Base-by-base conservation (phyloP, 1,140 invertebrate species). In the Stenopsyche tienmushanensis region DNA sequence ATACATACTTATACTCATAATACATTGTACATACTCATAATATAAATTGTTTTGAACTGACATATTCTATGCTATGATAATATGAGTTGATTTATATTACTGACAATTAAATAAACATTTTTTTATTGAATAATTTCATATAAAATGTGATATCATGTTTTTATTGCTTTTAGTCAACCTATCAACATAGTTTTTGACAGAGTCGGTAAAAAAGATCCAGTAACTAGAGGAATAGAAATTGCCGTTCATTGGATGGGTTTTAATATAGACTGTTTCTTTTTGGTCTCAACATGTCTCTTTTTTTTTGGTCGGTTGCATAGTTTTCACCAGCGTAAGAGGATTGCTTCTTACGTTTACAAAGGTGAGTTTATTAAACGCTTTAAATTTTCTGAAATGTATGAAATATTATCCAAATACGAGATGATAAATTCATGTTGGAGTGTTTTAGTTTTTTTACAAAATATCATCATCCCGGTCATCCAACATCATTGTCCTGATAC, bases 241-340 rank as follows among this genome's bases (percentile, higher is more conserved):
- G 92, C 93, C 5, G 94, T 99, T 0, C 91, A 97, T 74, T 98
- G 96, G 89, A 90, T 99, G 72, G 96, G 96, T 24, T 89, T 98
- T 71, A 87, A 96, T 72, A 94, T 99, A 72, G 96, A 99, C n/a
- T 81, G 93, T 99, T 44, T 88, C 88, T 39, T 99, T 99, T 81
- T 99, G 97, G 97, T 98, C 96, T 1, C 98, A 99, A 76, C 95
- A 99, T 73, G 90, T 99, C 55, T 99, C 97, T 0, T 99, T 99
- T 81, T 88, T 95, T 71, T 82, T 99, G 0, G 89, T 99, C 15
- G 98, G 98, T 3, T 97, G 97, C 71, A 99, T 99, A 69, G 97
- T 98, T 5, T 87, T 99, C 1, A 99, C 98, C 15, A 99, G 97
- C 1, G 98, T 99, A 59, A 80, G 98, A 72, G 97, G 97, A 13